Evolutionary conservation across 2,888 invertebrate species (phyloP), one percentile per base, ranked within the genome.

Genomic region (Cerceris ruficornis): DNA sequence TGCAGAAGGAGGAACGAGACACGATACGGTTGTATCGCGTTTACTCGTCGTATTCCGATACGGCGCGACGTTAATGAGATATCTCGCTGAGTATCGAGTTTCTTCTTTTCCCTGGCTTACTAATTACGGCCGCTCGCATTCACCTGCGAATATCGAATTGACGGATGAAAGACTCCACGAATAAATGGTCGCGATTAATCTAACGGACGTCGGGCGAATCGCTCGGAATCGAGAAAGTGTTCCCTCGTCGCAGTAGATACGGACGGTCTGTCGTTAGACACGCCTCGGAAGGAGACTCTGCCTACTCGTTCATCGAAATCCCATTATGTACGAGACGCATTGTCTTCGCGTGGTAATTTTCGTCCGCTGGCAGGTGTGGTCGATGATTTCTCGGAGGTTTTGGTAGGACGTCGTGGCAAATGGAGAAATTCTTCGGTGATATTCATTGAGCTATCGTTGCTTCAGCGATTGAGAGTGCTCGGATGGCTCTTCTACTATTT

Each of bases 101-200:
- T 64, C 52, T 72, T 59, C 57, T 57, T 49, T 58, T 58, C 58
- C 42, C 14, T 59, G 58, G 42, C 62, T 59, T 28, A 59, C 54
- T 55, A 49, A 60, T 61, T 65, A 42, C 54, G 52, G 9, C 39
- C 7, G 58, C 49, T 43, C 14, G 39, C 8, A 14, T 59, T 65
- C 52, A 28, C 49, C 50, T 55, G 9, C 42, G 39, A n/a, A 49
- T 28, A 54, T n/a, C 52, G 50, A 77, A 80, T 64, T 15, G 74
- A 77, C 67, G 66, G 67, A 65, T 62, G 77, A 83, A 11, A 77
- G 77, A 72, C 74, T 72, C 71, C 62, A 59, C 49, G 72, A 60
- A 59, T 65, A 55, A 80, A 73, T 66, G 58, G 62, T 69, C 71
- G 70, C 55, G 69, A 61, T 69, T 76, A 66, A 80, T 80, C 76